Evolutionary conservation across 2,888 invertebrate species (phyloP).

Genomic region (Drosophila melanosoma): DNA sequence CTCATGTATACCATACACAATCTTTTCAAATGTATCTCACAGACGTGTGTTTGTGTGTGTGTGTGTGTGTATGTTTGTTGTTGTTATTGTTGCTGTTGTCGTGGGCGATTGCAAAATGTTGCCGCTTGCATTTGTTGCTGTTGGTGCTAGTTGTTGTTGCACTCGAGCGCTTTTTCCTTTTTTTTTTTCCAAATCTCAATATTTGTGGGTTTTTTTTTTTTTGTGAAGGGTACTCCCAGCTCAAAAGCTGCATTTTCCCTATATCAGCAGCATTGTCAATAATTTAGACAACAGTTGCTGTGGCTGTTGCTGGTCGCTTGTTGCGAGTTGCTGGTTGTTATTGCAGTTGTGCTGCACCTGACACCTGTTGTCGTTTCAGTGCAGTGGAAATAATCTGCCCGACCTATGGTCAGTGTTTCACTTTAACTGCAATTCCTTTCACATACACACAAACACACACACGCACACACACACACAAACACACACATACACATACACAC

Average conservation of each 20-base stretch:
- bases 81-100: slow-evolving; percentile 12
- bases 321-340: slow-evolving; percentile 15
- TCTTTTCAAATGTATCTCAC: slow-evolving; percentile 31
- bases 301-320: slow-evolving; percentile 8
- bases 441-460: slow-evolving; percentile 16
- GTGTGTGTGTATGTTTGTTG: slow-evolving; percentile 2
- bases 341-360: slow-evolving; percentile 11
- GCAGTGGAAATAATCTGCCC: slow-evolving; percentile 33
- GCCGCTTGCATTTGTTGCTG: slow-evolving; percentile 27
- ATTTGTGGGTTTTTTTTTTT: slow-evolving; percentile 7
- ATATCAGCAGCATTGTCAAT: slow-evolving; percentile 33
- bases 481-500: neutral
- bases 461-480: neutral
- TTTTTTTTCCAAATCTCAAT: slow-evolving; percentile 34
- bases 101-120: slow-evolving; percentile 55
- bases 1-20: slow-evolving; percentile 25
- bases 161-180: slow-evolving; percentile 56
- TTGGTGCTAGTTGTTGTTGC: slow-evolving; percentile 39
- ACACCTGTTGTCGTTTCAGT: slow-evolving; percentile 23
- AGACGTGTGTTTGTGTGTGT: slow-evolving; percentile 4
- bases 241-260: slow-evolving; percentile 10
- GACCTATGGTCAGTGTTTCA: slow-evolving; percentile 40
- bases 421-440: slow-evolving; percentile 47
- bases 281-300: slow-evolving; percentile 26
- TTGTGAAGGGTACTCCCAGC: slow-evolving; percentile 43